phyloP scores from a whole-genome alignment of 2,113 vertebrate species.

The Xenopus borealis region DNA sequence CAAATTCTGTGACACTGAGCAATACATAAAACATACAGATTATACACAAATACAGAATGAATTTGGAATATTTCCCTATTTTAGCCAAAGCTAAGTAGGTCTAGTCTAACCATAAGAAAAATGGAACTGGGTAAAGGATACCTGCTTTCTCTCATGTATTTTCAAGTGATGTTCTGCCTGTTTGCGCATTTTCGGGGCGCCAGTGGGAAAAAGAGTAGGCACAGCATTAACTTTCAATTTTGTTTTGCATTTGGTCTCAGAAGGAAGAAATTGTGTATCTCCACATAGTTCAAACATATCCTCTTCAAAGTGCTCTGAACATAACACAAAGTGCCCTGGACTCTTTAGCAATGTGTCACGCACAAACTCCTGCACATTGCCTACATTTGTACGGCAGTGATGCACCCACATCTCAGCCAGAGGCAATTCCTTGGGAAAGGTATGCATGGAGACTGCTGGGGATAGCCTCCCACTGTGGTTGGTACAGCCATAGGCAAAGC shows the following conservation, averaged over 20 bases:
- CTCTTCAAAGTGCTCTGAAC: constrained; percentile 40
- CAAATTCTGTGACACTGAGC: no score
- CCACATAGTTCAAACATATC: constrained; percentile 26
- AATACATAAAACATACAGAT: no score
- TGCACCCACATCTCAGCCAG: constrained; percentile 37
- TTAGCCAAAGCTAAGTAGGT: no score
- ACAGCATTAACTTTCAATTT: constrained; percentile 27
- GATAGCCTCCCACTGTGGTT: constrained; percentile 37
- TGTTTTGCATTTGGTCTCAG: constrained; percentile 14
- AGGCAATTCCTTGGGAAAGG: constrained; percentile 33
- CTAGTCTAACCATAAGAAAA: no score
- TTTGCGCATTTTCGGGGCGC: constrained; percentile 25
- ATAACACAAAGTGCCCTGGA: constrained; percentile 35
- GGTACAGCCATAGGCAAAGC: constrained; percentile 41
- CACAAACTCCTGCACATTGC: constrained; percentile 34
- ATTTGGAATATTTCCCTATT: no score
- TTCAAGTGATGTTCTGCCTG: constrained; percentile 25
- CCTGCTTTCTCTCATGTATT: constrained; percentile 40
- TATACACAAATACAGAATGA: no score
- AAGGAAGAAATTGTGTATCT: neutral
- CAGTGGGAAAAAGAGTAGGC: constrained; percentile 28
- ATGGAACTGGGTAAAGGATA: neutral
- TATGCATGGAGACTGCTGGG: constrained; percentile 32
- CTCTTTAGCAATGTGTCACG: constrained; percentile 11
- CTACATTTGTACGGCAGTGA: constrained; percentile 36